Percentiles rank a stretch among this genome's conserved stretches.
Conservation (phyloP, 2,797 vertebrate species). For the Astyanax mexicanus region DNA sequence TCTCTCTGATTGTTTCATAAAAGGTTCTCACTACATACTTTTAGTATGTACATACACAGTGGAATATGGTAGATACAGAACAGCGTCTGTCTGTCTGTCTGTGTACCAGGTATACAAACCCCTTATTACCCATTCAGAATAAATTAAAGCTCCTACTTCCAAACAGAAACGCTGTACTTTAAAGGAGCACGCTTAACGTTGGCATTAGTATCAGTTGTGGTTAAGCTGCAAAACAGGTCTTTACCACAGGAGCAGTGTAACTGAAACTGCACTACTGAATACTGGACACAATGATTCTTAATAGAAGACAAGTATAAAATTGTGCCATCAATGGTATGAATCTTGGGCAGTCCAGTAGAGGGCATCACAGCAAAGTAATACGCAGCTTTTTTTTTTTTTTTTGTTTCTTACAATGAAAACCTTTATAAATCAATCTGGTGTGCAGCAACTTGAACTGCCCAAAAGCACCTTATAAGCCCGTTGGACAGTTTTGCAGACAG, state of each 20-base stretch:
- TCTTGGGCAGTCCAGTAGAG: conserved; percentile 33
- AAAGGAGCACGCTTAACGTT: no score
- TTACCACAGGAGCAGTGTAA: background rate
- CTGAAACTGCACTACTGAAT: background rate
- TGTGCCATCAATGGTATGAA: background rate
- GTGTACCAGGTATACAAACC: no score
- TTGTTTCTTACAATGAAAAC: no score
- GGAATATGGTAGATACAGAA: background rate
- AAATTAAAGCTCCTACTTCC: no score
- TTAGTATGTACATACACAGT: background rate
- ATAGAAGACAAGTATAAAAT: background rate
- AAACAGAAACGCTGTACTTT: no score
- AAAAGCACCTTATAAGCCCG: no score
- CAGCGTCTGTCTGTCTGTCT: background rate
- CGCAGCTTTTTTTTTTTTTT: no score
- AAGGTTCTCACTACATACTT: background rate
- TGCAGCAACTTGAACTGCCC: no score
- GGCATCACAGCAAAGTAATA: conserved; percentile 21
- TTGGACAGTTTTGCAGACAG: no score
- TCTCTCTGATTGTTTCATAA: background rate
- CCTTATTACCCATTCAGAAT: no score
- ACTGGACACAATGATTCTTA: background rate
- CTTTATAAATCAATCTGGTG: no score
- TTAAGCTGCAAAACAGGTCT: background rate
- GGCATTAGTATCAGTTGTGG: no score